Conservation (phyloP, 1,140 invertebrate species). For the Ceratoteleas bidentatus region DNA sequence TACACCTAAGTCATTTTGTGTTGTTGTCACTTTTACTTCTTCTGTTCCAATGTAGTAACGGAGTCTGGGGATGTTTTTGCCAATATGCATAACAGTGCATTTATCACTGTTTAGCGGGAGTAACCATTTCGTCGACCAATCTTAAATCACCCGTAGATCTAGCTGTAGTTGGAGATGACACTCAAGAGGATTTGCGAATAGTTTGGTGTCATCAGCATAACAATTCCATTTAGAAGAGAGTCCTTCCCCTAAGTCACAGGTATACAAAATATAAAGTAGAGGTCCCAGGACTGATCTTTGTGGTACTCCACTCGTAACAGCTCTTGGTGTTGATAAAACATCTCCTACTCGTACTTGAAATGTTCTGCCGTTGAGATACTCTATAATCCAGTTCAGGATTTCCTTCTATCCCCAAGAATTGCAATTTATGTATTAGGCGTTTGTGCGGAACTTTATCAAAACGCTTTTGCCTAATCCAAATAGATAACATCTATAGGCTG, state of each 20-base stretch:
- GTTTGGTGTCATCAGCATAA: background rate
- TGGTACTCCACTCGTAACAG: background rate
- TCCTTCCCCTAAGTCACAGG: background rate
- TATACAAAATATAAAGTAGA: slow-evolving; percentile 1
- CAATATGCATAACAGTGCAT: background rate
- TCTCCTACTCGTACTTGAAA: background rate
- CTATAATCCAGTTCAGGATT: background rate
- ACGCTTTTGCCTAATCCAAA: background rate
- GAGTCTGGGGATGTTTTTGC: background rate
- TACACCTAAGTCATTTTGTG: background rate
- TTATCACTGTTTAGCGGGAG: background rate
- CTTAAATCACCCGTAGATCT: background rate
- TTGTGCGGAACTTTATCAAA: background rate
- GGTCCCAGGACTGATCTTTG: background rate
- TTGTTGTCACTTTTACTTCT: background rate
- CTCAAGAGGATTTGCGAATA: background rate
- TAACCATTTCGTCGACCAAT: background rate
- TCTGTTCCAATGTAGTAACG: background rate
- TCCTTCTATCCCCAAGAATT: background rate
- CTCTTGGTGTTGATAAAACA: background rate
- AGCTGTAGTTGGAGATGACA: background rate
- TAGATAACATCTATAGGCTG: background rate
- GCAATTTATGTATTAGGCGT: background rate
- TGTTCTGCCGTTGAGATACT: background rate
- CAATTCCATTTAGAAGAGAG: background rate